Base-by-base conservation (phyloP, 2,888 invertebrate species). In the Himalopsyche kuldschensis region DNA sequence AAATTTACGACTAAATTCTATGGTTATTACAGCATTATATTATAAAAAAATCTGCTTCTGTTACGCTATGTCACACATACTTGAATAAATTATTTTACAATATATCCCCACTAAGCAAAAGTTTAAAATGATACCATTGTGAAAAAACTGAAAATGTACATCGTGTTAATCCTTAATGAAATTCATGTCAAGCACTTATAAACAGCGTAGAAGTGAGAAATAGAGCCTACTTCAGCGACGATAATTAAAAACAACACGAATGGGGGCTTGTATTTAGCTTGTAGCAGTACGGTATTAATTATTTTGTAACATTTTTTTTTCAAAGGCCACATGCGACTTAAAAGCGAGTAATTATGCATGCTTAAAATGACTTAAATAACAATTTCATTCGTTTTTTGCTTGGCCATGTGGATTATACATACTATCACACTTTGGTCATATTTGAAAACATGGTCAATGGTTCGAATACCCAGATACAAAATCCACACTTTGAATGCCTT, bases 221-320 rank as follows among this genome's bases (percentile, higher is more conserved):
- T 69, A 69, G 69, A 69, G 27, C 69, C 24, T 69, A 27, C 69
- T 69, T 27, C 69, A 69, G 10, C 15, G 27, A 69, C 11, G 69
- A 69, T 69, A 69, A 69, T 69, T 69, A 69, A 69, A 69, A 69
- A 69, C 69, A 69, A n/a, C 69, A 69, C 69, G 69, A 69, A 69
- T 15, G 20, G 55, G 4, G 27, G 30, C 27, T 69, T 69, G 41
- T 41, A 4, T 69, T 63, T 69, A 27, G 27, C 69, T 41, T 41
- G 69, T 27, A 11, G 27, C 27, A 11, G 30, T 8, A 15, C 11
- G 15, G 15, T 69, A 11, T 69, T 69, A 69, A 69, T 69, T 69
- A 69, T 69, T 69, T 69, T 27, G 69, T 30, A 30, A 69, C 27
- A 15, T 10, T 69, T 6, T 55, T 55, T 69, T 69, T 69, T 11